Evolutionary conservation across 2,888 invertebrate species (phyloP), one percentile per base, ranked within the genome.

Genomic region (Drosophila hamatofila): DNA sequence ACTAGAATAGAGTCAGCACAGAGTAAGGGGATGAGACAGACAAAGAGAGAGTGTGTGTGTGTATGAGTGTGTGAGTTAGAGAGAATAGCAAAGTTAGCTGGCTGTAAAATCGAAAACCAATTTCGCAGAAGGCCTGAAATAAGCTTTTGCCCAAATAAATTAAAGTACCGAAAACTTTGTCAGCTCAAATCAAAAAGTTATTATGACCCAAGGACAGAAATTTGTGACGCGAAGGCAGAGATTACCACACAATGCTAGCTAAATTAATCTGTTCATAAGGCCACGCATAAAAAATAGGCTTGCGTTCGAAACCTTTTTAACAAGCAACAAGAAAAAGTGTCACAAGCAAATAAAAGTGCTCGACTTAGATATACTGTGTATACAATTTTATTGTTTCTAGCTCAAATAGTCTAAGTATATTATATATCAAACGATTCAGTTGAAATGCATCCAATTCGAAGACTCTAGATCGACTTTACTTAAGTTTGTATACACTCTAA

Each of bases 231-330:
- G 57, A 58, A 41, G 55, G 71, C 65, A 69, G 70, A 83, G 89
- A 88, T 89, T 88, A 78, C 86, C 86, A 76, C 75, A 37, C 35
- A 85, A 83, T 81, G 62, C 79, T 54, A 61, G 73, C 83, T 11
- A 88, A 89, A 88, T 89, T 89, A 88, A 88, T 88, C 88, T 88
- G 78, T 87, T 84, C 84, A 87, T 85, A 87, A 81, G 71, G 81
- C 65, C 63, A 35, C 42, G 73, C 70, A 75, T 79, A 72, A 76
- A 25, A 81, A 88, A 72, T 75, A 78, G 81, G 64, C 82, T 70
- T 1, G 27, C 58, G 37, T 0, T 18, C 52, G 54, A 63, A 75
- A 75, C 73, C 86, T 75, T 79, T 88, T 75, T 67, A 52, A 52
- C 63, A 37, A 59, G 33, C 54, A 25, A 37, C 21, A 42, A 49